Percentiles rank a stretch among this genome's conserved stretches.
These are phyloP conservation scores for Corythornis cristatus DNA, from an alignment of 2,113 vertebrate genomes.

Conservation along the genomic window DNA sequence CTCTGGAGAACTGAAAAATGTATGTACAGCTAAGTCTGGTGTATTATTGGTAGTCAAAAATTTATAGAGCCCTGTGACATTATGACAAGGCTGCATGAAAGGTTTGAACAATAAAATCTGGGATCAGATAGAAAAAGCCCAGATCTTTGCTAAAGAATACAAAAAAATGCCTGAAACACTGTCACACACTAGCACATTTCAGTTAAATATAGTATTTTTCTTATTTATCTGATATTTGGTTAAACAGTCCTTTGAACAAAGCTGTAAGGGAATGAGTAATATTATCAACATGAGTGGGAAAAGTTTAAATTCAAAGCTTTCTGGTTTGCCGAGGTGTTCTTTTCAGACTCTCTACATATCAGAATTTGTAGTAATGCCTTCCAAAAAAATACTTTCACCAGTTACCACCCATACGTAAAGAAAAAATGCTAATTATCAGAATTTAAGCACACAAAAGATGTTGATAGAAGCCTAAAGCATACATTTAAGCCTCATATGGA, in stretches of 20 bases:
- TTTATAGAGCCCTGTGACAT: not conserved
- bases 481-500: constrained; percentile 15
- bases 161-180: not conserved
- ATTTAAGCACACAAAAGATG: not conserved
- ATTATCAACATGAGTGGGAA: not conserved
- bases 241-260: not conserved
- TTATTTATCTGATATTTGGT: not conserved
- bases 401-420: not conserved
- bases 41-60: not conserved
- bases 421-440: not conserved
- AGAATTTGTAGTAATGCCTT: not conserved
- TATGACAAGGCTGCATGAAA: not conserved
- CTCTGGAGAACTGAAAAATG: not conserved
- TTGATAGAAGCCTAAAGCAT: not conserved
- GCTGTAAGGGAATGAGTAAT: not conserved
- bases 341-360: not conserved
- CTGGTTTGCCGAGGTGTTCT: not conserved
- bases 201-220: not conserved
- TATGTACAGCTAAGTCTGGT: not conserved
- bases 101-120: not conserved
- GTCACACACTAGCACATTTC: not conserved
- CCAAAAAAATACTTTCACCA: not conserved
- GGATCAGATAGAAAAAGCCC: not conserved
- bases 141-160: not conserved
- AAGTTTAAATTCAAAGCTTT: not conserved